These are phyloP conservation scores for Platorchestia sp. DNA, from an alignment of 1,140 invertebrate species.

Conservation along the genomic window DNA sequence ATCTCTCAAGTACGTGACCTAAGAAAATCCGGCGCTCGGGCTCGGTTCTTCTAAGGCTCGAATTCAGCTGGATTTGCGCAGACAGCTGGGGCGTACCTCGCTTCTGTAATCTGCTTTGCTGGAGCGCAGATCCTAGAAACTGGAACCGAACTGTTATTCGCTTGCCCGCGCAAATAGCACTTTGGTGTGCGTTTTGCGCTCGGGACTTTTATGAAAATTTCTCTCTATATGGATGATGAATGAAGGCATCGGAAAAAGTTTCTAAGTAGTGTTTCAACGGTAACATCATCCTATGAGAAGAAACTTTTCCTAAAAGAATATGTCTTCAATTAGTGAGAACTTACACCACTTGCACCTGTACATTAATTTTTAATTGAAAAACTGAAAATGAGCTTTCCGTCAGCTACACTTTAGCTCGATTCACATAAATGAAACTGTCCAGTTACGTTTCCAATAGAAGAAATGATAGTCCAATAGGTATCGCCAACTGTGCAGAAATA, in stretches of 20 bases:
- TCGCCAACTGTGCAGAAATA: too few relatives aligned
- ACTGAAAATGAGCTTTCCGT: too few relatives aligned
- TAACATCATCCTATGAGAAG: background rate
- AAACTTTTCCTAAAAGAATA: background rate
- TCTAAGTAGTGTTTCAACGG: background rate
- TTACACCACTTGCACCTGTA: background rate
- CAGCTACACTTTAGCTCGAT: too few relatives aligned
- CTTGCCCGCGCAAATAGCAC: background rate
- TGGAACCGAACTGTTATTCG: background rate
- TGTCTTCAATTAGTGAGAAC: background rate
- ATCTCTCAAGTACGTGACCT: constrained; percentile 6
- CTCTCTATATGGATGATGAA: background rate
- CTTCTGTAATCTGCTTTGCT: background rate
- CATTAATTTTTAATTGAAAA: background rate
- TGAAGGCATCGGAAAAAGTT: background rate
- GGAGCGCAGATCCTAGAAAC: background rate
- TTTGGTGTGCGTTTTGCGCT: too few relatives aligned
- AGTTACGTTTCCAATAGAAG: too few relatives aligned
- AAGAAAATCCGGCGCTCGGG: background rate
- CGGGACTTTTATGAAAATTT: background rate
- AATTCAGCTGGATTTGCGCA: background rate
- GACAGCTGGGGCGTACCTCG: background rate
- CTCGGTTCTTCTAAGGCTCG: background rate
- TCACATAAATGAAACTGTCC: too few relatives aligned
- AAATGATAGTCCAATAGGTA: too few relatives aligned